Evolutionary conservation across 2,888 invertebrate species (phyloP), one percentile per base, ranked within the genome.

Genomic region (Lordiphosa andalusiaca): DNA sequence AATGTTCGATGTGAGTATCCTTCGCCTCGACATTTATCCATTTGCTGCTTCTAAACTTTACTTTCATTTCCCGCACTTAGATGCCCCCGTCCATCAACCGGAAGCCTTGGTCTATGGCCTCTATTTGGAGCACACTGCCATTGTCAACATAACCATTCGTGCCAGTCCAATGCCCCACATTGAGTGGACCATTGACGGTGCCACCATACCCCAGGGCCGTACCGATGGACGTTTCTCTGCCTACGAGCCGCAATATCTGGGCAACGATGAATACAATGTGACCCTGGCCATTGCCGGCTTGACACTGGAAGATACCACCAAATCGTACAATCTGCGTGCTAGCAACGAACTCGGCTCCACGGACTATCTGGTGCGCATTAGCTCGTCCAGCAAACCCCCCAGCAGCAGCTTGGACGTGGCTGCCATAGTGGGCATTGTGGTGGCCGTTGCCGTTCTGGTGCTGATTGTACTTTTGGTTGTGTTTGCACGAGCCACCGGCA

Each of bases 401-500:
- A 93, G 93, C 70, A 91, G 93, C 77, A 93, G 93, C 69, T 88
- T 95, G 12, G 94, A 93, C 65, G 92, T 94, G 3, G 95, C 94
- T 39, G 93, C 94, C 5, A 94, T 96, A 63, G 93, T 95, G 50
- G 95, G 94, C 53, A 95, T 95, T 69, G 93, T 89, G 58, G 91
- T 94, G 2, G 94, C 93, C 2, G 91, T 94, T 7, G 90, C 94
- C 61, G 90, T 94, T 36, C 88, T 95, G 0, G 89, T 95, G 12
- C 90, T 94, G 7, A 93, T 93, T 13, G 92, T 94, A n/a, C 89
- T 95, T 59, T 90, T 95, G 69, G 88, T 93, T 48, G 60, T 89
- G 61, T 92, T 95, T 63, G 95, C 96, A 49, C 93, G 94, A 78
- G 93, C 94, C 64, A 95, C 95, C 63, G 94, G 94, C 84, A 92